Conservation (phyloP, 2,797 vertebrate species). For the Myotis daubentonii region DNA sequence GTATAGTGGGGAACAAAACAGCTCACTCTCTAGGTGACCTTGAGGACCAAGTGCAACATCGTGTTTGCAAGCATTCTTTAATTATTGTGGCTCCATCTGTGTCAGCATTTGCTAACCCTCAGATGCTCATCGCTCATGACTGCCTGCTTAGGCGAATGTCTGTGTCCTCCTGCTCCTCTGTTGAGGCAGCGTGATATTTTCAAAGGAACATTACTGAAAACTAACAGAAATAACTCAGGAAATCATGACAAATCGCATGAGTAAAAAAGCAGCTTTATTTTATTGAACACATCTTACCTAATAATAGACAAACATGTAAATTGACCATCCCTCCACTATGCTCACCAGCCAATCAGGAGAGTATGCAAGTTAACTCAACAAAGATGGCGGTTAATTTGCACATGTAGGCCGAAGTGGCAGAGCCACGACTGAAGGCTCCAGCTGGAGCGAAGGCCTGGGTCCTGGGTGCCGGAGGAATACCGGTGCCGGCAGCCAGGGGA, state of each 20-base stretch:
- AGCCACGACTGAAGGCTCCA: too few species aligned
- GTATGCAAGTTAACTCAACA: too few species aligned
- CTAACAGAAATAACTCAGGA: background rate
- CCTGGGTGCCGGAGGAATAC: too few species aligned
- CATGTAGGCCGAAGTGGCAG: too few species aligned
- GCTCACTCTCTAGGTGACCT: background rate
- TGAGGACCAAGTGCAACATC: background rate
- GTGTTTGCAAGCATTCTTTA: too few species aligned
- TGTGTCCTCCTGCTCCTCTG: background rate
- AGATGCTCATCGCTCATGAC: accelerated
- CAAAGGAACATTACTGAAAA: background rate
- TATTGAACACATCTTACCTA: background rate
- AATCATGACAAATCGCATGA: background rate
- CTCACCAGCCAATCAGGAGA: too few species aligned
- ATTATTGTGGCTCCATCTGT: accelerated
- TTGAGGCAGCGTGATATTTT: background rate
- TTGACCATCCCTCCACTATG: too few species aligned
- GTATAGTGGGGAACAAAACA: background rate
- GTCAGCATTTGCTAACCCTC: background rate
- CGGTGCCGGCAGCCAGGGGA: too few species aligned
- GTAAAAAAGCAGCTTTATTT: background rate
- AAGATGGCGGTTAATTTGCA: too few species aligned
- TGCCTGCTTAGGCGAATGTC: background rate
- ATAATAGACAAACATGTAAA: too few species aligned
- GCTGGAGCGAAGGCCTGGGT: too few species aligned